These are phyloP conservation scores for Uria lomvia DNA, from an alignment of 2,113 vertebrate genomes.

Conservation along the genomic window DNA sequence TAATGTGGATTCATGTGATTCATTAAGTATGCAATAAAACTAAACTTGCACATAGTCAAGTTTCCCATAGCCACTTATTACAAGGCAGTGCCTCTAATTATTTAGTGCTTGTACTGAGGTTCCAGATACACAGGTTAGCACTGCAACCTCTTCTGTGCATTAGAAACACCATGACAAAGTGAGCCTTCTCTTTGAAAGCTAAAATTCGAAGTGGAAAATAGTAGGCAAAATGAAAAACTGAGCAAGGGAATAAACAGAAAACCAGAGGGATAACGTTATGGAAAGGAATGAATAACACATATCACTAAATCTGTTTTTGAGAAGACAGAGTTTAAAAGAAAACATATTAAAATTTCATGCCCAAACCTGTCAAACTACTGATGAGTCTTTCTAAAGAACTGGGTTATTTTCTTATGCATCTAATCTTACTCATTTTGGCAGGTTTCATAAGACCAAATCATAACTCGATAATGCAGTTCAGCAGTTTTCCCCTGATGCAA, in stretches of 20 bases:
- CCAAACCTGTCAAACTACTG: conserved; percentile 17
- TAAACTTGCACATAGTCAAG: conserved; percentile 8
- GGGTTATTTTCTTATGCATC: conserved; percentile 33
- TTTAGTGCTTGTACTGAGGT: not conserved
- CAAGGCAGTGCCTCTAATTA: not conserved
- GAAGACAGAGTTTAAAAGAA: conserved; percentile 32
- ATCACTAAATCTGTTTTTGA: conserved; percentile 1
- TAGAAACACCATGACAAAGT: not conserved
- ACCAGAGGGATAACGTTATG: not conserved
- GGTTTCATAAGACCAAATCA: conserved; percentile 20
- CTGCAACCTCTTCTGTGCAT: not conserved
- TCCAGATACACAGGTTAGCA: not conserved
- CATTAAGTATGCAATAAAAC: conserved; percentile 40
- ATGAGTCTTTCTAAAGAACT: conserved; percentile 8
- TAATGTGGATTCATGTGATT: conserved; percentile 32
- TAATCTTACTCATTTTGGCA: conserved; percentile 15
- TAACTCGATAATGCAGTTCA: conserved; percentile 23
- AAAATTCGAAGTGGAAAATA: conserved; percentile 5
- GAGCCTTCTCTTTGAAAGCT: conserved; percentile 2
- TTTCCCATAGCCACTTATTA: conserved; percentile 1
- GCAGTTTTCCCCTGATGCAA: conserved; percentile 13
- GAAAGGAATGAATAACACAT: not conserved
- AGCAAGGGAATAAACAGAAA: conserved; percentile 16
- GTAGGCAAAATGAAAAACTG: conserved; percentile 13
- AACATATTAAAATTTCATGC: conserved; percentile 60